Evolutionary conservation across 2,797 vertebrate species (phyloP), one percentile per base, ranked within the genome.

Genomic region (Tarsius wallacei): DNA sequence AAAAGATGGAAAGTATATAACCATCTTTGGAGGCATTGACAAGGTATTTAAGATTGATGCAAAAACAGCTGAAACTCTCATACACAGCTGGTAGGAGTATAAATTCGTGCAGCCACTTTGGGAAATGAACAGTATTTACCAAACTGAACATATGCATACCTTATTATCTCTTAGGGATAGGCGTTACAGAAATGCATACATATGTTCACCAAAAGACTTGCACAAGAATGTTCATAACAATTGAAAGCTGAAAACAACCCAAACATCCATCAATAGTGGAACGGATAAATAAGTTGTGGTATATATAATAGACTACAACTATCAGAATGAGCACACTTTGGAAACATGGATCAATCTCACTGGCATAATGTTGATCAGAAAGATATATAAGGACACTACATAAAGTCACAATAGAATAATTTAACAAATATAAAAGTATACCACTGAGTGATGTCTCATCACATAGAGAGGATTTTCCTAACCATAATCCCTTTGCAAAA

Each of bases 381-480:
- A 28, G 12, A 14, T 63, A 61, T 63, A 13, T 21, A 42, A 42
- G 42, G 42, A 42, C 42, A 42, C 42, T 42, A 42, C 42, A 42
- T 42, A 90, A 86, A 95, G n/a, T 74, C 16, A 66, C 5, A 87
- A 31, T 17, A 76, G 42, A 89, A 68, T 73, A 68, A 81, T 85
- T 68, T 73, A 63, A 47, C 36, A 61, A 88, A 81, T 61, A 31
- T 81, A 76, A 87, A 68, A 70, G 14, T 16, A 33, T 68, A 63
- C 8, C 42, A 26, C 2, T 89, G 66, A 28, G 16, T 81, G n/a
- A 51, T 80, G 17, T 9, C 2, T 55, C 47, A 82, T 76, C 51
- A 93, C 14, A 90, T 49, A 82, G 0, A 95, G 61, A 74, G 47
- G 14, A 70, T 76, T 84, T 90, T 86, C 42, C 73, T 85, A 93